These are phyloP conservation scores for Bombus confusus DNA, from an alignment of 1,140 invertebrate genomes.

Conservation along the genomic window DNA sequence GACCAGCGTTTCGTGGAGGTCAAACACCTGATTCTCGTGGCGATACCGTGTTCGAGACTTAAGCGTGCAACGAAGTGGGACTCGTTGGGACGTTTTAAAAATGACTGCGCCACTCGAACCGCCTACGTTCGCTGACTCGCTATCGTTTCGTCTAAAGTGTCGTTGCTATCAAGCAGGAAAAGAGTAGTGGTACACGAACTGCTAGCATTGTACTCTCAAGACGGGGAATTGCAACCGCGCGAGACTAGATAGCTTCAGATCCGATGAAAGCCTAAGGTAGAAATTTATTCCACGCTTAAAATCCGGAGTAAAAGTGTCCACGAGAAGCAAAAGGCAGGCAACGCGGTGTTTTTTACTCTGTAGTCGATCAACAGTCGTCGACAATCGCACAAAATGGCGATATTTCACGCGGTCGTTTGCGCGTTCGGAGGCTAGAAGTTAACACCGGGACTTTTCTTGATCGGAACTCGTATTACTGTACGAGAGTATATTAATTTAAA, in stretches of 20 bases:
- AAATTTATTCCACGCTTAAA: constrained; percentile 1
- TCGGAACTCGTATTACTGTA: constrained; percentile 50
- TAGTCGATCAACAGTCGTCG: not conserved
- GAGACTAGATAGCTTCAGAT: constrained; percentile 21
- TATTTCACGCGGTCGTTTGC: not conserved
- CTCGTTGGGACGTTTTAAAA: constrained; percentile 6
- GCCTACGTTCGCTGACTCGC: not conserved
- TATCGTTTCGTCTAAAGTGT: constrained; percentile 34
- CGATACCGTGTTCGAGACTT: constrained; percentile 1
- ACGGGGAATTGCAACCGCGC: constrained; percentile 11
- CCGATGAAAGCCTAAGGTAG: not conserved
- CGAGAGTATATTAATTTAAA: constrained; percentile 59
- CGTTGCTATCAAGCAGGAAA: constrained; percentile 13
- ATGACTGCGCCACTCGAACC: constrained; percentile 11
- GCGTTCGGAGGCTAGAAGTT: constrained; percentile 55
- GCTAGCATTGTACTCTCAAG: not conserved
- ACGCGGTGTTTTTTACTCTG: not conserved
- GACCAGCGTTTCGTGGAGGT: constrained; percentile 2
- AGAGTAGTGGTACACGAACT: constrained; percentile 19
- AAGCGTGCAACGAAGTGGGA: not conserved
- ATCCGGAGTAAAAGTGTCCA: not conserved
- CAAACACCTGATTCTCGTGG: constrained; percentile 11
- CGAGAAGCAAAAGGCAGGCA: not conserved
- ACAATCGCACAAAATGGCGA: not conserved
- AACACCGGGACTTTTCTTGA: constrained; percentile 58